Percentiles rank a stretch among this genome's conserved stretches.
Evolutionary conservation across 1,140 invertebrate genomes (phyloP).

Genomic region (Danaus plexippus): DNA sequence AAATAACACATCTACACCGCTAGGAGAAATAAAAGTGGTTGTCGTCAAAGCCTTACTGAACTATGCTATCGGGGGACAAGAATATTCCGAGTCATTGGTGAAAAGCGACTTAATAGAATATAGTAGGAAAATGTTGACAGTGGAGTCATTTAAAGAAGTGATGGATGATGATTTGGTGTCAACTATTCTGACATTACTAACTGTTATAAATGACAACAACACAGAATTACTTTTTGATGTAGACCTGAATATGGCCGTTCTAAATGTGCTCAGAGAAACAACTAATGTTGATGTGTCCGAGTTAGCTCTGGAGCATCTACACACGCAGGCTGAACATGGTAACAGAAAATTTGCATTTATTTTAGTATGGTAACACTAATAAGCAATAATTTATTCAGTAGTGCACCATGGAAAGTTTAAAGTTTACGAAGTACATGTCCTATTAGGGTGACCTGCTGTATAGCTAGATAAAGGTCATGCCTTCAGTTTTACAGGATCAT

Average conservation of each 20-base stretch:
- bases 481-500: too few relatives aligned
- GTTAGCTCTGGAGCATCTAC: slow-evolving; percentile 82
- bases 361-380: slow-evolving; percentile 2
- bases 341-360: slow-evolving; percentile 23
- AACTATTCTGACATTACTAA: slow-evolving; percentile 81
- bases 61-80: slow-evolving; percentile 82
- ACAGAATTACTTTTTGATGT: slow-evolving; percentile 73
- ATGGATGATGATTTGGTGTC: slow-evolving; percentile 62
- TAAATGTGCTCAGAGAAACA: slow-evolving; percentile 75
- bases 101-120: slow-evolving; percentile 78
- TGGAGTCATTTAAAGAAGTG: slow-evolving; percentile 44
- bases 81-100: slow-evolving; percentile 76
- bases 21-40: slow-evolving; percentile 58
- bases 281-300: slow-evolving; percentile 79
- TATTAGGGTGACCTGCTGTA: too few relatives aligned
- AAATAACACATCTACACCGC: slow-evolving; percentile 15
- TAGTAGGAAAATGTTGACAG: slow-evolving; percentile 62
- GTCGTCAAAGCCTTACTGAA: slow-evolving; percentile 80
- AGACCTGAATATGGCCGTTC: slow-evolving; percentile 72
- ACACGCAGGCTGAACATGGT: slow-evolving; percentile 83
- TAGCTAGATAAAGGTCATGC: too few relatives aligned
- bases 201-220: slow-evolving; percentile 81
- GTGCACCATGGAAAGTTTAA: neutral
- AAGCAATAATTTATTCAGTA: neutral
- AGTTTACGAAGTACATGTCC: neutral